Evolutionary conservation across 2,113 vertebrate genomes (phyloP).

Genomic region (Albula glossodonta): DNA sequence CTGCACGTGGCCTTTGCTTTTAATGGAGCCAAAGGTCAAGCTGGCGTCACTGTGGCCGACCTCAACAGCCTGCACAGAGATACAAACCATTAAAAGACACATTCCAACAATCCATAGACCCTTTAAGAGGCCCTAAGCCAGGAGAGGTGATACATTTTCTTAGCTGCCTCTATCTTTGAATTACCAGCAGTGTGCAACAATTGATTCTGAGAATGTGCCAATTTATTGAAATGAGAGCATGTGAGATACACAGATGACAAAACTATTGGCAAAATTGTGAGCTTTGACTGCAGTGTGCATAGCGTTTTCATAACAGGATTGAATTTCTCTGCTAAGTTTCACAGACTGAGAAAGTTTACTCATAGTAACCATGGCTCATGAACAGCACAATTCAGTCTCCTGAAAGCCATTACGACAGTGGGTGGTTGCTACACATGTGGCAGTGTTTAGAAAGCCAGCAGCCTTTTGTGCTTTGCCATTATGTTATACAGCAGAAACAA

Average conservation of each 20-base stretch:
- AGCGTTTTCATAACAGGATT: neutral
- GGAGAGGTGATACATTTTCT: neutral
- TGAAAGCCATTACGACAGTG: no score
- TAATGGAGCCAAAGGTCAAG: constrained; percentile 57
- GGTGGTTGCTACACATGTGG: no score
- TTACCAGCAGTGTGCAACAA: neutral
- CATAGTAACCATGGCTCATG: no score
- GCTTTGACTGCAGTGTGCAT: neutral
- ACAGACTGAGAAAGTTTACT: neutral
- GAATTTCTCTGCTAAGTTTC: neutral
- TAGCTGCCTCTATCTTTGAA: neutral
- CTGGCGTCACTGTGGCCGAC: constrained; percentile 59
- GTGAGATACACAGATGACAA: neutral
- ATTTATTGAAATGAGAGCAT: neutral
- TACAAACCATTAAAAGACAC: no score
- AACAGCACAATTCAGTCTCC: no score
- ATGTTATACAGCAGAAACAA: no score
- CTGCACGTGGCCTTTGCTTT: constrained; percentile 60
- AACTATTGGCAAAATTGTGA: neutral
- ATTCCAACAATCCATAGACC: neutral
- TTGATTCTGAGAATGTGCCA: neutral
- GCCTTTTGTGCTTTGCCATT: no score
- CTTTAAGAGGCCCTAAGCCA: neutral
- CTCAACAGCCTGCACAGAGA: constrained; percentile 53
- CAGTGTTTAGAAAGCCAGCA: no score